Evolutionary conservation across 2,797 vertebrate genomes (phyloP).

Genomic region (Menidia menidia): DNA sequence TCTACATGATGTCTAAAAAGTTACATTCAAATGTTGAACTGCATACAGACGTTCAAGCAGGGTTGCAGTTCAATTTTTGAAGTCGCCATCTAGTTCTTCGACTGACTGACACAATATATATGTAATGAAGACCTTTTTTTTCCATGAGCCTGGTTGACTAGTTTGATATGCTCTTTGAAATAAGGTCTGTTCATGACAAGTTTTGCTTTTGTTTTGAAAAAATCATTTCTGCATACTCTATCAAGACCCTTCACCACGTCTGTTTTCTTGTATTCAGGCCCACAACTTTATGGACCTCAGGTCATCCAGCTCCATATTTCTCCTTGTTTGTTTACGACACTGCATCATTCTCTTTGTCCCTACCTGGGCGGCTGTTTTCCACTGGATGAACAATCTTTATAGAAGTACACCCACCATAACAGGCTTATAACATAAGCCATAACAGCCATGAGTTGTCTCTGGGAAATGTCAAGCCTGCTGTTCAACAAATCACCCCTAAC

Average conservation of each 20-base stretch:
- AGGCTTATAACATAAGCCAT: constrained; percentile 83
- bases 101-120: too few species aligned
- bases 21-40: too few species aligned
- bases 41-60: too few species aligned
- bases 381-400: constrained; percentile 98
- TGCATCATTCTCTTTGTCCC: constrained; percentile 91
- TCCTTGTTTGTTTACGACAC: constrained; percentile 90
- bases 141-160: constrained; percentile 37
- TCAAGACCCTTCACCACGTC: constrained; percentile 58
- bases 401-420: constrained; percentile 92
- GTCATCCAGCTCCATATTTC: constrained; percentile 87
- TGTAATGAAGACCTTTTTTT: not conserved
- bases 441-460: constrained; percentile 75
- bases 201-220: constrained; percentile 55
- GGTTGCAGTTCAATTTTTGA: too few species aligned
- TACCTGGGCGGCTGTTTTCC: constrained; percentile 94
- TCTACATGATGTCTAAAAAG: too few species aligned
- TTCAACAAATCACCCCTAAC: constrained; percentile 98
- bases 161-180: constrained; percentile 54
- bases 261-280: constrained; percentile 79
- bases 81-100: too few species aligned
- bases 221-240: constrained; percentile 42
- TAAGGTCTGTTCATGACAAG: constrained; percentile 57
- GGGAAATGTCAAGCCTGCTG: constrained; percentile 92
- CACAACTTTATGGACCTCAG: constrained; percentile 73